Conservation (phyloP, 2,113 vertebrate species). For the Spea multiplicata region DNA sequence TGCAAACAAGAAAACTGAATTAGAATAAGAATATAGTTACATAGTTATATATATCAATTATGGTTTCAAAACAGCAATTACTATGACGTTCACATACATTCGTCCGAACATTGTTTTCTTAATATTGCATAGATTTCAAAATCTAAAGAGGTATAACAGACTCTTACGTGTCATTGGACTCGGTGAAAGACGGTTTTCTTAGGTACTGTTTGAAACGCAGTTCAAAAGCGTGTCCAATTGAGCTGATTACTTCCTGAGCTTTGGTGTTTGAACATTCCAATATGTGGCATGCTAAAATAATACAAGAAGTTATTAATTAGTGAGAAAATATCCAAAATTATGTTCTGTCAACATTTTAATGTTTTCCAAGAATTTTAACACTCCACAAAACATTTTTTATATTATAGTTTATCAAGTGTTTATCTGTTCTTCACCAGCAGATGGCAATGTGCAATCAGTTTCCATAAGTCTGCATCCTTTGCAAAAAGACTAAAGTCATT, state of each 20-base stretch:
- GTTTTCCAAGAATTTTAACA: no score
- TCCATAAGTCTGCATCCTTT: no score
- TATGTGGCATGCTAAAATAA: slow-evolving; percentile 83
- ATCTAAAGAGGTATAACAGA: background rate
- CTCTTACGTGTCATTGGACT: slow-evolving; percentile 75
- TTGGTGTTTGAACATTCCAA: slow-evolving; percentile 79
- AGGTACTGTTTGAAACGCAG: slow-evolving; percentile 86
- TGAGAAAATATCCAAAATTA: background rate
- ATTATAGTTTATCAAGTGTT: background rate
- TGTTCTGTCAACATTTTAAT: no score
- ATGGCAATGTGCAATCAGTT: slow-evolving; percentile 24
- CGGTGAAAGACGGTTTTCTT: slow-evolving; percentile 70
- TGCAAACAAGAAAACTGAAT: no score
- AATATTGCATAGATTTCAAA: no score
- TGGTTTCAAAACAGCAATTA: no score
- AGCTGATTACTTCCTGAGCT: slow-evolving; percentile 81
- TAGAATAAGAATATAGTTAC: no score
- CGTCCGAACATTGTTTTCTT: no score
- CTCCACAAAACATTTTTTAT: no score
- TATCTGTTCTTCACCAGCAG: slow-evolving; percentile 4
- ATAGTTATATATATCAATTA: no score
- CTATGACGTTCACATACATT: no score
- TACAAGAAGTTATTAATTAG: background rate
- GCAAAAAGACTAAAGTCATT: no score
- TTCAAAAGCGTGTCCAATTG: slow-evolving; percentile 89